phyloP scores from a whole-genome alignment of 2,888 invertebrate genomes.

The Drosophila austrosaltans region DNA sequence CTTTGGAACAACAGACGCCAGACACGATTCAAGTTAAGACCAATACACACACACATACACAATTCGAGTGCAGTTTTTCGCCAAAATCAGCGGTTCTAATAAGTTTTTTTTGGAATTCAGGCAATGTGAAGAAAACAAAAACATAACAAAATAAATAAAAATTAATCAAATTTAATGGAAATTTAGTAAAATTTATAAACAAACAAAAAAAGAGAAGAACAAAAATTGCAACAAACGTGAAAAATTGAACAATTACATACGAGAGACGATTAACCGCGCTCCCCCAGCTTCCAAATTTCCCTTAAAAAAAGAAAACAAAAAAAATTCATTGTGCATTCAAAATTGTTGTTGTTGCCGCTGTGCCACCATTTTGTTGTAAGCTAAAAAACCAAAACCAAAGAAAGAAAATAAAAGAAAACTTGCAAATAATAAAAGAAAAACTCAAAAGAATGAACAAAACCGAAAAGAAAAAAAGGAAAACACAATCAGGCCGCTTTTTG shows the following conservation, averaged over 20 bases:
- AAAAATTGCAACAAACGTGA: not conserved
- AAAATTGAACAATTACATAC: not conserved
- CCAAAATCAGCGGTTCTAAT: conserved; percentile 16
- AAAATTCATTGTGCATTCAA: conserved; percentile 31
- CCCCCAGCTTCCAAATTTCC: not conserved
- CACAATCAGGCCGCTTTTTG: conserved; percentile 24
- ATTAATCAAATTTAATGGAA: not conserved
- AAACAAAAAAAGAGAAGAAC: not conserved
- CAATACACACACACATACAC: conserved; percentile 17
- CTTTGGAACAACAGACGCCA: not conserved
- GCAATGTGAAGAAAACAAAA: conserved; percentile 22
- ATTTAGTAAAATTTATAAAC: not conserved
- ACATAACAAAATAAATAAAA: not conserved
- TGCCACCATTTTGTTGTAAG: conserved; percentile 68
- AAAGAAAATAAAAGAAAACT: conserved; percentile 22
- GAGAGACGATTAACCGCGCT: too few species aligned
- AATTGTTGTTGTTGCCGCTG: conserved; percentile 39
- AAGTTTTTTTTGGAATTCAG: conserved; percentile 7
- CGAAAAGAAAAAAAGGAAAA: conserved; percentile 32
- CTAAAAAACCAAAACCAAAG: conserved; percentile 25
- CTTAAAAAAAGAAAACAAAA: conserved; percentile 25
- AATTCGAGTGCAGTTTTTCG: conserved; percentile 25
- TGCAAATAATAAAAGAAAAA: not conserved
- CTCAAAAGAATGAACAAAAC: conserved; percentile 19
- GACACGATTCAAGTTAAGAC: conserved; percentile 31